Conservation (phyloP, 2,113 vertebrate species). For the Taurulus bubalis region DNA sequence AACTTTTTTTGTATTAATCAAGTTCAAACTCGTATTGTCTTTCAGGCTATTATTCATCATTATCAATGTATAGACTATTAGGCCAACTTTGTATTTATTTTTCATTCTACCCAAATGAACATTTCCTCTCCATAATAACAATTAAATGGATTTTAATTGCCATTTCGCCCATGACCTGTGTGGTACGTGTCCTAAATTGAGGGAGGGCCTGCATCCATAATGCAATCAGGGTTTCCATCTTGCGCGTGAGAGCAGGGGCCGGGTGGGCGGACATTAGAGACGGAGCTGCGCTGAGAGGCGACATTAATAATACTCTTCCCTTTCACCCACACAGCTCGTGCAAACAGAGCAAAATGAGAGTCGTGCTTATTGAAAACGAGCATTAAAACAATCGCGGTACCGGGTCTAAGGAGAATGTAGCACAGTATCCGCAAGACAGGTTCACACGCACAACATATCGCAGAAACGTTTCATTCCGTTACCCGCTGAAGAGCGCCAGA, state of each 20-base stretch:
- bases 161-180: neutral
- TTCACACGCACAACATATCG: neutral
- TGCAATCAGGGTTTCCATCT: neutral
- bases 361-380: neutral
- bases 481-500: conserved; percentile 47
- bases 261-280: neutral
- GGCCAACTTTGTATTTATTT: neutral
- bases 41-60: neutral
- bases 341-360: neutral
- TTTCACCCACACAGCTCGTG: neutral
- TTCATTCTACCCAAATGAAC: neutral
- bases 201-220: neutral
- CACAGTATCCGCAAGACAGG: neutral
- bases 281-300: neutral
- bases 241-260: neutral
- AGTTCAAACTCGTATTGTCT: neutral
- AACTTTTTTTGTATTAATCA: too few relatives aligned
- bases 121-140: neutral
- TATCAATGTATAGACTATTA: neutral
- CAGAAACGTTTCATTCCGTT: neutral
- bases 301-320: neutral
- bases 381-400: neutral
- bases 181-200: neutral
- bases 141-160: neutral
- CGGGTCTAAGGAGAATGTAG: neutral